phyloP scores from a whole-genome alignment of 2,113 vertebrate genomes.

The Dipodomys stephensi region DNA sequence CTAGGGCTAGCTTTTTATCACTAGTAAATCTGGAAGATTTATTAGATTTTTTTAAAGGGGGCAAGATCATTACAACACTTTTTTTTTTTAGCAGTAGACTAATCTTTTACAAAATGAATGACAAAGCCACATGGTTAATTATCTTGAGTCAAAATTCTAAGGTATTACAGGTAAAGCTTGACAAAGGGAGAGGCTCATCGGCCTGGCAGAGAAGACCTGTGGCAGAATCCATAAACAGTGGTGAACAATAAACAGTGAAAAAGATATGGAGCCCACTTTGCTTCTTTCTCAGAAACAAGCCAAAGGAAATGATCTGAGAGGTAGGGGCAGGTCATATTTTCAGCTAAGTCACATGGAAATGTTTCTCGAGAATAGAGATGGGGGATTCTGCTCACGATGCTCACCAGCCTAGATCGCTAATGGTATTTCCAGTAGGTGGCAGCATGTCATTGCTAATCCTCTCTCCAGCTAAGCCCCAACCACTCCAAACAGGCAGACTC shows the following conservation, averaged over 20 bases:
- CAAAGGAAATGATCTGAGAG: neutral
- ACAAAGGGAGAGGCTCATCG: neutral
- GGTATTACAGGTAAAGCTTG: neutral
- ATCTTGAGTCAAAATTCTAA: neutral
- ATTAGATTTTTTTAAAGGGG: constrained; percentile 31
- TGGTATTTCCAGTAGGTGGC: constrained; percentile 86
- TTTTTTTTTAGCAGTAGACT: neutral
- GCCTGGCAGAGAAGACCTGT: neutral
- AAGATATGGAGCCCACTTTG: neutral
- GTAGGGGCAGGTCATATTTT: neutral
- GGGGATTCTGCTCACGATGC: rapidly evolving
- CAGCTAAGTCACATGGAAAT: neutral
- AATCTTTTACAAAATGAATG: neutral
- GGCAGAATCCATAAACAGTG: neutral
- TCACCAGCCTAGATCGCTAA: neutral
- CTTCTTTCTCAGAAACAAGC: constrained; percentile 2
- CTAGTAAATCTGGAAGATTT: neutral
- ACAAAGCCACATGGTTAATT: neutral
- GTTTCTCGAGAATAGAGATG: neutral
- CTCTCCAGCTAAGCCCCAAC: neutral
- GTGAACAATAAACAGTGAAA: neutral
- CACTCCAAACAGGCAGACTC: constrained; percentile 44
- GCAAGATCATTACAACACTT: neutral
- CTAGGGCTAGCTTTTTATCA: neutral
- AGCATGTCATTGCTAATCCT: constrained; percentile 80